Evolutionary conservation across 2,797 vertebrate species (phyloP), one percentile per base, ranked within the genome.

Genomic region (Pteropus rufus): DNA sequence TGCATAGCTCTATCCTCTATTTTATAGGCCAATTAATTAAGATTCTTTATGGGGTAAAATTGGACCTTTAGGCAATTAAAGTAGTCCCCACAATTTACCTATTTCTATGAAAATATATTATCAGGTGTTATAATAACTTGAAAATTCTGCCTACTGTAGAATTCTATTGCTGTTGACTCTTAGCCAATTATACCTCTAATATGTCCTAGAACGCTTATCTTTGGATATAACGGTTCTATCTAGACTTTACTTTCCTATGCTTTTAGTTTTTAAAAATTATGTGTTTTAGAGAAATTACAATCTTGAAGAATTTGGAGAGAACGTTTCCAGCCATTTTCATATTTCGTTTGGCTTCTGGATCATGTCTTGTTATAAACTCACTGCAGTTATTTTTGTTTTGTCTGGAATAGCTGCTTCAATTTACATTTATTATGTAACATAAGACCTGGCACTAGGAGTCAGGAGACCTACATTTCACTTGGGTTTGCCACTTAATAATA

Each of bases 91-190:
- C 11, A 88, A 80, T 70, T 95, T 81, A 70, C 15, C 21, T 44
- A 80, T 80, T 89, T 91, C 70, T 64, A 58, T 64, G 29, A 90
- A 92, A 88, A 83, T 90, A 64, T 26, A 76, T 46, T 88, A 29
- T 79, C 54, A 96, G 60, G 26, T 91, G 10, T 64, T 86, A 39
- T 8, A 79, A 80, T 39, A 44, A 52, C 56, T 49, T 87, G 62
- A 89, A 92, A 83, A 92, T 18, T 81, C 60, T 93, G 41, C 14
- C 44, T 75, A 92, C 58, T 67, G 31, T 39, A 76, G 36, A 31
- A 1, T 36, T 88, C 36, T 65, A 76, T 10, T 77, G 52, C n/a
- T 72, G 23, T 75, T 89, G 76, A 86, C 85, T 79, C 46, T 84
- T 58, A 87, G 1, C 7, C 24, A 82, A 11, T 31, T n/a, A 80